Conservation (phyloP, 2,888 invertebrate genomes). For the Salpingus planirostris region DNA sequence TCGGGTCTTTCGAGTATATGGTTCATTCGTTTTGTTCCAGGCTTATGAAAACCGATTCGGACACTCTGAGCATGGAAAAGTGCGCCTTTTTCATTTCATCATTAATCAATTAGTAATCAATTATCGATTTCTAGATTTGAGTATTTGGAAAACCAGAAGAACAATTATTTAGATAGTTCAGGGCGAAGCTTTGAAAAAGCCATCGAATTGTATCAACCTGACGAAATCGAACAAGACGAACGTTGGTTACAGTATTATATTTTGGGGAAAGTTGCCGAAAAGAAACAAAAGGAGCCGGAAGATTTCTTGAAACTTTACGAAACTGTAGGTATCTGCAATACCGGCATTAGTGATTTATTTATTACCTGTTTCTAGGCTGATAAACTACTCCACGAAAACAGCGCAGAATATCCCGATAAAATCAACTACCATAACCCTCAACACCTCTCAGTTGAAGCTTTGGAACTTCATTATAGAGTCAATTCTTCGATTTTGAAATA, state of each 20-base stretch:
- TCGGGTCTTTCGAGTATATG: slow-evolving; percentile 81
- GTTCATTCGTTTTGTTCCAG: slow-evolving; percentile 86
- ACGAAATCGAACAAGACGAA: slow-evolving; percentile 61
- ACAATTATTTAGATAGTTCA: slow-evolving; percentile 70
- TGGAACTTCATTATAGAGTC: slow-evolving; percentile 78
- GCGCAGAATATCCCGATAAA: slow-evolving; percentile 76
- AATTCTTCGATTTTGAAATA: slow-evolving; percentile 85
- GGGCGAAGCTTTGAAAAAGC: slow-evolving; percentile 69
- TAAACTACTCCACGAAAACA: slow-evolving; percentile 66
- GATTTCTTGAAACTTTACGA: slow-evolving; percentile 72
- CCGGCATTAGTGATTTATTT: background rate
- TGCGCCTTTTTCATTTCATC: slow-evolving; percentile 1
- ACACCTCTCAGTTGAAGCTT: slow-evolving; percentile 75
- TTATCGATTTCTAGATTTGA: slow-evolving; percentile 51
- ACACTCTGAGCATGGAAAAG: slow-evolving; percentile 61
- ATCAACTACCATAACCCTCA: slow-evolving; percentile 80
- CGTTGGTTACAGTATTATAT: slow-evolving; percentile 91
- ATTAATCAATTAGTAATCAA: too few relatives aligned
- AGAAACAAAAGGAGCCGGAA: slow-evolving; percentile 64
- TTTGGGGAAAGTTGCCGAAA: slow-evolving; percentile 92
- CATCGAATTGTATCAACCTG: slow-evolving; percentile 51
- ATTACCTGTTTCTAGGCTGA: slow-evolving; percentile 50
- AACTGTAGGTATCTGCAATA: slow-evolving; percentile 42
- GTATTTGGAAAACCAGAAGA: slow-evolving; percentile 65
- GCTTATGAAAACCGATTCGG: slow-evolving; percentile 70